These are phyloP conservation scores for Trichosurus vulpecula DNA, from an alignment of 2,797 vertebrate genomes.

Conservation along the genomic window DNA sequence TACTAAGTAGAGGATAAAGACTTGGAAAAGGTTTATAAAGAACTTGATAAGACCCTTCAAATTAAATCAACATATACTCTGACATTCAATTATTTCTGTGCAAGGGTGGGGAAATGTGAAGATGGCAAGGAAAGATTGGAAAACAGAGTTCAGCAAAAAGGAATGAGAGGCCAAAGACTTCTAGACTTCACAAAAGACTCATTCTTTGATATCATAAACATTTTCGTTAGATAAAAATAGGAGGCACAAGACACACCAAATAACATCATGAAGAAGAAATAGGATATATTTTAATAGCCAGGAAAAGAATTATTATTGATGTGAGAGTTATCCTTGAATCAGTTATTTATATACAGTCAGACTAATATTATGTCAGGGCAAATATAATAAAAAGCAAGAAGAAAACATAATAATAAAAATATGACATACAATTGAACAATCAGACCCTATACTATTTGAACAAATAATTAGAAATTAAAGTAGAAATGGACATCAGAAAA, in stretches of 20 bases:
- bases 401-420: background rate
- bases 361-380: background rate
- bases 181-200: background rate
- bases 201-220: background rate
- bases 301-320: background rate
- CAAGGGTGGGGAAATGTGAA: background rate
- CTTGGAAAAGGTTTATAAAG: background rate
- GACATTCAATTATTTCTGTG: background rate
- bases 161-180: background rate
- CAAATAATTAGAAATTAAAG: background rate
- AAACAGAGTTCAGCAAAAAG: background rate
- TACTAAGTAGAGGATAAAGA: background rate
- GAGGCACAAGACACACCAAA: background rate
- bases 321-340: background rate
- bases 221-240: background rate
- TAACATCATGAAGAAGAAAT: background rate
- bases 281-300: background rate
- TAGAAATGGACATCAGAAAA: background rate
- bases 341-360: background rate
- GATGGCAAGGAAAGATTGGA: background rate
- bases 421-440: background rate
- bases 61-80: background rate
- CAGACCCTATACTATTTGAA: background rate
- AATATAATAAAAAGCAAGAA: background rate
- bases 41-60: background rate